Evolutionary conservation across 2,113 vertebrate species (phyloP).

Genomic region (Ciconia maguari): DNA sequence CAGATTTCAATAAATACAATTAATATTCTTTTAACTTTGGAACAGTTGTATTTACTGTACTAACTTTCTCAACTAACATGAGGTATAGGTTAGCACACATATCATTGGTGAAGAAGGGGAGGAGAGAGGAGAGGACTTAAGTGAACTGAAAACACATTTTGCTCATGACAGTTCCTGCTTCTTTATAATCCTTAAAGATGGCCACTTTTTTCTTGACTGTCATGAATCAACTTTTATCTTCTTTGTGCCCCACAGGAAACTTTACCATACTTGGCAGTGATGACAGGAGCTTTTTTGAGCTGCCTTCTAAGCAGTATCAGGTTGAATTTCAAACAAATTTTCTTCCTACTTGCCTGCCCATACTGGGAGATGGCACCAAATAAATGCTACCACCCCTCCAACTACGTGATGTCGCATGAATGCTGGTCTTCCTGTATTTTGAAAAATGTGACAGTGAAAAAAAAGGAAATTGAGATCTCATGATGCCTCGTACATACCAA

Average conservation of each 20-base stretch:
- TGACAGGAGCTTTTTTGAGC: background rate
- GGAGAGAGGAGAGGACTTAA: background rate
- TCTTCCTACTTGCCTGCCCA: background rate
- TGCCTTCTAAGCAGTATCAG: background rate
- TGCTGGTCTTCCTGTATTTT: background rate
- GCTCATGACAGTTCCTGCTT: background rate
- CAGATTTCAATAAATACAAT: background rate
- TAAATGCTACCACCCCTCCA: background rate
- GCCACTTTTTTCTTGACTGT: background rate
- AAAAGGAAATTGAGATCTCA: background rate
- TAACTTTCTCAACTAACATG: background rate
- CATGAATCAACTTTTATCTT: background rate
- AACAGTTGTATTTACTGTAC: background rate
- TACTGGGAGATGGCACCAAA: background rate
- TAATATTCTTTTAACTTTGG: background rate
- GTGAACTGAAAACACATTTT: background rate
- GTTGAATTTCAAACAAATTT: background rate
- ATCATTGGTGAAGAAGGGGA: background rate
- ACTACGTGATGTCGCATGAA: background rate
- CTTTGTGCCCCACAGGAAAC: background rate
- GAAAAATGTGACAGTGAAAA: background rate
- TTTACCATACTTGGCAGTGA: background rate
- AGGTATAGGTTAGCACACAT: background rate
- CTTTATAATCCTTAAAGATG: background rate
- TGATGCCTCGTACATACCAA: background rate